Conservation (phyloP, 1,140 invertebrate species). For the Drosophila grimshawi region DNA sequence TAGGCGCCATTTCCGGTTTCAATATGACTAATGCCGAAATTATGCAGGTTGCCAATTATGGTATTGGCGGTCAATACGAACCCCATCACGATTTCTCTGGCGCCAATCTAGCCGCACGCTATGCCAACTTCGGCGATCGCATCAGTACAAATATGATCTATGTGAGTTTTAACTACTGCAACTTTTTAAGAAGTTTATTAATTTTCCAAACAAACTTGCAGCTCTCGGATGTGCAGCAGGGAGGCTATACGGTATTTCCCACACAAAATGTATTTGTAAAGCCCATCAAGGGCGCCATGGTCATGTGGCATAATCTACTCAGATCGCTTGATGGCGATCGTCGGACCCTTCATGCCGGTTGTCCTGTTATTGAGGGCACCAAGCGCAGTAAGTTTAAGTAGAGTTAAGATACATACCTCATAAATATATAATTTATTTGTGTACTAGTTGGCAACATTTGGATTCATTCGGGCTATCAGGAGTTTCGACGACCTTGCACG, state of each 20-base stretch:
- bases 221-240: constrained; percentile 97
- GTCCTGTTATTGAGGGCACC: constrained; percentile 96
- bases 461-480: constrained; percentile 63
- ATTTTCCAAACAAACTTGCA: constrained; percentile 85
- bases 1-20: constrained; percentile 92
- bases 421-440: constrained; percentile 25
- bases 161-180: constrained; percentile 84
- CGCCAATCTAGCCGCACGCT: too few relatives aligned
- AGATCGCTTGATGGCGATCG: constrained; percentile 95
- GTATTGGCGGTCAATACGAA: constrained; percentile 90
- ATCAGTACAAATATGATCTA: constrained; percentile 78
- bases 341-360: constrained; percentile 96
- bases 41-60: constrained; percentile 89
- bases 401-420: background rate
- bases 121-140: constrained; percentile 75
- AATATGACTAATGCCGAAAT: constrained; percentile 88
- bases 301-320: constrained; percentile 98
- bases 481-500: constrained; percentile 65
- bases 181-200: background rate
- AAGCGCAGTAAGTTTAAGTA: constrained; percentile 91
- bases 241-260: constrained; percentile 97
- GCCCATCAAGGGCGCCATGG: constrained; percentile 94
- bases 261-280: constrained; percentile 91
- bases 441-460: constrained; percentile 72
- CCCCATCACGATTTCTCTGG: too few relatives aligned